Evolutionary conservation across 2,797 vertebrate genomes (phyloP).

Genomic region (Tachyglossus aculeatus): DNA sequence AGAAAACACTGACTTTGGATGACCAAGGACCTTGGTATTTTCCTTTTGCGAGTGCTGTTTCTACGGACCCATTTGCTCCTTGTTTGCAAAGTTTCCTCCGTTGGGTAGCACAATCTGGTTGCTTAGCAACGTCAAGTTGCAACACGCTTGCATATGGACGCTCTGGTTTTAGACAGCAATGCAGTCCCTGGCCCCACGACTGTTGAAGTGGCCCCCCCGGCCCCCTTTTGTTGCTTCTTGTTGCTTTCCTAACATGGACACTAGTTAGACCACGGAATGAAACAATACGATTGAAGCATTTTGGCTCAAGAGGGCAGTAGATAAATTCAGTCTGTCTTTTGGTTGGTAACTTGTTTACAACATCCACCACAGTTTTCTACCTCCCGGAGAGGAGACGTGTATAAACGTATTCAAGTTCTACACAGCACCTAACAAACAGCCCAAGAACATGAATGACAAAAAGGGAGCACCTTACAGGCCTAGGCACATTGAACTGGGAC

Average conservation of each 20-base stretch:
- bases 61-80: not conserved
- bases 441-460: conserved; percentile 8
- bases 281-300: conserved; percentile 30
- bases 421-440: conserved; percentile 18
- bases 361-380: conserved; percentile 53
- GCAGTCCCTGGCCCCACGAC: conserved; percentile 39
- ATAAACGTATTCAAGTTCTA: conserved; percentile 48
- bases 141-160: conserved; percentile 23
- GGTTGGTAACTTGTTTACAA: conserved; percentile 42
- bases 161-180: conserved; percentile 29
- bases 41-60: not conserved
- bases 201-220: conserved; percentile 48
- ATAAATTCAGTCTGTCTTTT: conserved; percentile 49
- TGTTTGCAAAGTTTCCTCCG: too few species aligned
- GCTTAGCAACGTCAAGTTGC: conserved; percentile 37
- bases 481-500: conserved; percentile 33
- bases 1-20: too few species aligned
- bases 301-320: conserved; percentile 64
- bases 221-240: too few species aligned
- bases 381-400: conserved; percentile 59
- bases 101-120: not conserved
- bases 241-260: too few species aligned
- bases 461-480: conserved; percentile 27
- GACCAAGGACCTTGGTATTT: too few species aligned
- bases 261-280: conserved; percentile 6